These are phyloP conservation scores for Pelvicachromis taeniatus DNA, from an alignment of 2,113 vertebrate genomes.

Conservation along the genomic window DNA sequence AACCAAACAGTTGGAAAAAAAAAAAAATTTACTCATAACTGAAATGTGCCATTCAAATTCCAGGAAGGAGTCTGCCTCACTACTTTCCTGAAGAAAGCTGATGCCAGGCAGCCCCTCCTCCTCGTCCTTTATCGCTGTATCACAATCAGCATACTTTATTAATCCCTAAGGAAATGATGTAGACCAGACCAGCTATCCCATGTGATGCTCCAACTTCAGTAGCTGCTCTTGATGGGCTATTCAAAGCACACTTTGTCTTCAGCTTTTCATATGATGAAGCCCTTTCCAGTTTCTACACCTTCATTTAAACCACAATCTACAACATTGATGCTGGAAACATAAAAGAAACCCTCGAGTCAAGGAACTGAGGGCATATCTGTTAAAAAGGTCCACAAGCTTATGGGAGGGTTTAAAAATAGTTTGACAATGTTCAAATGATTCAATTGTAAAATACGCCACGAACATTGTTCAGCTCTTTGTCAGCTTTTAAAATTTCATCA, in stretches of 20 bases:
- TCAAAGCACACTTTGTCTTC: neutral
- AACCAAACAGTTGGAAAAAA: too few relatives aligned
- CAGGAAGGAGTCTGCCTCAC: neutral
- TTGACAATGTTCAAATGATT: neutral
- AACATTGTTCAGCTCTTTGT: neutral
- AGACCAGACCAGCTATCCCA: neutral
- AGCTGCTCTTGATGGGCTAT: neutral
- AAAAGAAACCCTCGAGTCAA: neutral
- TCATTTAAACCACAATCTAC: neutral
- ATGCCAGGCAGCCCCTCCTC: neutral
- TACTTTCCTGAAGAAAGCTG: neutral
- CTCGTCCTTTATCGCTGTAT: neutral
- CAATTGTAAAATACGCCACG: neutral
- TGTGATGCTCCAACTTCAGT: neutral
- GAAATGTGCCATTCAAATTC: neutral
- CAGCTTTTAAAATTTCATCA: neutral
- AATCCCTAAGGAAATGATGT: too few relatives aligned
- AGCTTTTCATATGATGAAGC: neutral
- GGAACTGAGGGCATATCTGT: neutral
- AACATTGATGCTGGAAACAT: neutral
- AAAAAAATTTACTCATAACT: too few relatives aligned
- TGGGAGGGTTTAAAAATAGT: accelerated
- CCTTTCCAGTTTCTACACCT: neutral
- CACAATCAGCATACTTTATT: too few relatives aligned
- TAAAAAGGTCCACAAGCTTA: neutral